These are phyloP conservation scores for Eristalis intricaria DNA, from an alignment of 2,888 invertebrate species.

Conservation along the genomic window DNA sequence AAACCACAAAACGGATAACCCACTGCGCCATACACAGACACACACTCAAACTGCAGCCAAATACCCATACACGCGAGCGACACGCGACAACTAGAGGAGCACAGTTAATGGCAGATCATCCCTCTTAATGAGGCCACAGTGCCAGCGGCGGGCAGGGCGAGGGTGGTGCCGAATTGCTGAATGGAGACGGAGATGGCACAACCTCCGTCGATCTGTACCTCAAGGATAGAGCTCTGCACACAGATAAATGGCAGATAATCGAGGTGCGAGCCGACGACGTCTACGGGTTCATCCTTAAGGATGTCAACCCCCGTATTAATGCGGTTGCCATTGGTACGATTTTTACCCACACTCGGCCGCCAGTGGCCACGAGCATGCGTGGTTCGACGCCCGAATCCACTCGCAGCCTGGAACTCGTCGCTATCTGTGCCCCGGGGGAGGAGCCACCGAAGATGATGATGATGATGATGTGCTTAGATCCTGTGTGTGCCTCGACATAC, in stretches of 20 bases:
- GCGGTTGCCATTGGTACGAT: slow-evolving; percentile 68
- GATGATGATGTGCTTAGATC: slow-evolving; percentile 62
- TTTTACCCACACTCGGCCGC: slow-evolving; percentile 42
- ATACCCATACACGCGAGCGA: slow-evolving; percentile 16
- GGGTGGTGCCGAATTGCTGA: slow-evolving; percentile 39
- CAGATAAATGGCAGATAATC: slow-evolving; percentile 70
- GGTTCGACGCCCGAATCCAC: slow-evolving; percentile 44
- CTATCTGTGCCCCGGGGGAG: slow-evolving; percentile 74
- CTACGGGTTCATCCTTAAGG: slow-evolving; percentile 68
- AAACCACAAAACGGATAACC: slow-evolving; percentile 71
- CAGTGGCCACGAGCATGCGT: slow-evolving; percentile 53
- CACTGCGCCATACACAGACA: slow-evolving; percentile 55
- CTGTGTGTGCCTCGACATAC: slow-evolving; percentile 43
- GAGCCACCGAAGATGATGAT: slow-evolving; percentile 74
- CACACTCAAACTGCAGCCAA: slow-evolving; percentile 3
- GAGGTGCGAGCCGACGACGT: slow-evolving; percentile 61
- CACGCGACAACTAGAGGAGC: slow-evolving; percentile 7
- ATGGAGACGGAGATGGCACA: slow-evolving; percentile 53
- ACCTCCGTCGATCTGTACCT: slow-evolving; percentile 65
- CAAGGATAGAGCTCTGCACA: slow-evolving; percentile 43
- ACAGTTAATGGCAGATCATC: slow-evolving; percentile 66
- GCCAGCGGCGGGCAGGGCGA: slow-evolving; percentile 30
- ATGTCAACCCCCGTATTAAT: slow-evolving; percentile 69
- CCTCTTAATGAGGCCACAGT: slow-evolving; percentile 58
- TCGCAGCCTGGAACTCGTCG: slow-evolving; percentile 55